Evolutionary conservation across 1,140 invertebrate genomes (phyloP).

Genomic region (Aphis gossypii): DNA sequence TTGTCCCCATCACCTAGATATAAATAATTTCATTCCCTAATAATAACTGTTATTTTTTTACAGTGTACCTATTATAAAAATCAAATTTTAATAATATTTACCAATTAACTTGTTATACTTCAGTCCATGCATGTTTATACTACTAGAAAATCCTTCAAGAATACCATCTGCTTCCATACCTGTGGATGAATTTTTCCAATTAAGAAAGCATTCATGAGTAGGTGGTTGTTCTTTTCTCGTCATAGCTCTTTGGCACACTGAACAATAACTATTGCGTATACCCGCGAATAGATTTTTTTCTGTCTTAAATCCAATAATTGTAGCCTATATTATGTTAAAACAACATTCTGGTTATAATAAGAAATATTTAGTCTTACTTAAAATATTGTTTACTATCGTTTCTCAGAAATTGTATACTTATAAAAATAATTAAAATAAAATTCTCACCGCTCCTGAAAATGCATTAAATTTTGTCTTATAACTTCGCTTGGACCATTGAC

Average conservation of each 20-base stretch:
- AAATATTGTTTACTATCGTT: too few species aligned
- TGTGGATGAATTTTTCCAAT: conserved; percentile 63
- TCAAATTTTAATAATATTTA: neutral
- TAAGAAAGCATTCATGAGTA: conserved; percentile 62
- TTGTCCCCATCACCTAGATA: too few species aligned
- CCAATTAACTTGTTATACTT: conserved; percentile 63
- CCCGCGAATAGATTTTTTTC: conserved; percentile 63
- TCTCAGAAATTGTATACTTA: too few species aligned
- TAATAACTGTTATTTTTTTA: too few species aligned
- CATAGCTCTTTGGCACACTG: conserved; percentile 61
- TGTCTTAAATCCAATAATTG: conserved; percentile 62
- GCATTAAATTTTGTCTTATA: too few species aligned
- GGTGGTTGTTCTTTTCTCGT: neutral
- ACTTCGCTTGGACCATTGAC: too few species aligned
- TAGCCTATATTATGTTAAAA: conserved; percentile 53
- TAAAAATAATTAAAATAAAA: too few species aligned
- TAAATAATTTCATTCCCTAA: too few species aligned
- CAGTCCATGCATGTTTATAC: conserved; percentile 62
- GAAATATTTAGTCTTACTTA: too few species aligned
- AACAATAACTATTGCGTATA: conserved; percentile 52
- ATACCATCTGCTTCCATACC: conserved; percentile 66
- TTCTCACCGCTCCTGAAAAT: too few species aligned
- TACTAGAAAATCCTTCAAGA: conserved; percentile 63
- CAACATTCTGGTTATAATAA: too few species aligned
- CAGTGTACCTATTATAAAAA: too few species aligned